Percentiles rank a stretch among this genome's conserved stretches.
These are phyloP conservation scores for Neosilurus hyrtlii DNA, from an alignment of 2,797 vertebrate species.

Conservation along the genomic window DNA sequence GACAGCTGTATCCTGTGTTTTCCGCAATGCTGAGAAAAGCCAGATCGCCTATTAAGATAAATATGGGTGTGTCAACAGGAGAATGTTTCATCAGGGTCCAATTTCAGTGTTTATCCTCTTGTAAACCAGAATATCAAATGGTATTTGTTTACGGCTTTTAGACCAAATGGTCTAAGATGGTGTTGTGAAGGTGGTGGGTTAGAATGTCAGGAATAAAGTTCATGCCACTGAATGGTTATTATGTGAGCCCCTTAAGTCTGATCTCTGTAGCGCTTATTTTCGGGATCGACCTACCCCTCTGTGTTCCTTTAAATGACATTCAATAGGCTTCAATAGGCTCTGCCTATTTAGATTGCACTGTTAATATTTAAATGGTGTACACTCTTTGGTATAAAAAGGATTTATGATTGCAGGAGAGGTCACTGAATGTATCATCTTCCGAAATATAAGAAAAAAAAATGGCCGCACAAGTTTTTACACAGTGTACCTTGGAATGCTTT, in stretches of 20 bases:
- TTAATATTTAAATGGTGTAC: not conserved
- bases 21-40: constrained; percentile 51
- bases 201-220: constrained; percentile 2
- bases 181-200: not conserved
- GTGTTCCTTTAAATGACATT: not conserved
- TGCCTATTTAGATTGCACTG: not conserved
- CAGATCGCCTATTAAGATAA: constrained; percentile 59
- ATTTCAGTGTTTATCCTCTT: constrained; percentile 27
- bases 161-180: not conserved
- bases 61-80: constrained; percentile 30
- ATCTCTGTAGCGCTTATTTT: not conserved
- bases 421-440: not conserved
- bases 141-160: constrained; percentile 7
- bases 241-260: not conserved
- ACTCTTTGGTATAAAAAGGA: not conserved
- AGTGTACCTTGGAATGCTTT: not conserved
- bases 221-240: not conserved
- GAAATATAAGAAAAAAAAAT: not conserved
- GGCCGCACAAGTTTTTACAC: not conserved
- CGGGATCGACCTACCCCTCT: not conserved
- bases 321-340: too few relatives aligned
- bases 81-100: constrained; percentile 26
- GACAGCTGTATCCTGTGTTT: constrained; percentile 69
- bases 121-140: constrained; percentile 27
- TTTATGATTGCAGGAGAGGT: not conserved